phyloP scores from a whole-genome alignment of 2,113 vertebrate genomes.

The Mugil cephalus region DNA sequence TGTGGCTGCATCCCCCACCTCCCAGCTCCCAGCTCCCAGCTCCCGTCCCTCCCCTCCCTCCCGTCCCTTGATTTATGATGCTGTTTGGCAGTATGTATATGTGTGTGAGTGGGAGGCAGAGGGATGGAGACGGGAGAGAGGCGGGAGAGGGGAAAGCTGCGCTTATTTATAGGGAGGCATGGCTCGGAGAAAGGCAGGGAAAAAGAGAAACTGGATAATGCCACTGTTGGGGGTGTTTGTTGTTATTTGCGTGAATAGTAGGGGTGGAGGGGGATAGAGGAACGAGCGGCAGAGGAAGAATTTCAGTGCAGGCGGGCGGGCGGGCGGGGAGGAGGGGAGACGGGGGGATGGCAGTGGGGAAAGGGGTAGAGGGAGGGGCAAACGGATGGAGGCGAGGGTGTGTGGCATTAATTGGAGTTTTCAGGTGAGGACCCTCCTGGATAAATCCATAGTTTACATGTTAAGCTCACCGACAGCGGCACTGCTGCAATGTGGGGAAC shows the following conservation, averaged over 20 bases:
- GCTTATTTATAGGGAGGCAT: constrained; percentile 70
- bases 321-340: constrained; percentile 55
- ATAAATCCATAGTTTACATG: constrained; percentile 43
- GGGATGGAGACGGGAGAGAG: constrained; percentile 68
- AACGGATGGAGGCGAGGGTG: constrained; percentile 51
- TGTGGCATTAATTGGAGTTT: constrained; percentile 70
- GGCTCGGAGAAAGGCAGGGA: constrained; percentile 38
- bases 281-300: constrained; percentile 61
- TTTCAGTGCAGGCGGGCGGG: constrained; percentile 61
- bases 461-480: constrained; percentile 23
- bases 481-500: not conserved
- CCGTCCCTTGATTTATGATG: constrained; percentile 85
- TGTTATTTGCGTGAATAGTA: constrained; percentile 67
- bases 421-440: constrained; percentile 69
- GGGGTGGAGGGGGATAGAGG: constrained; percentile 38
- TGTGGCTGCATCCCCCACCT: constrained; percentile 61
- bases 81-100: constrained; percentile 81
- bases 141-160: constrained; percentile 61
- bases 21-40: not conserved
- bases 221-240: constrained; percentile 64
- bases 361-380: constrained; percentile 64
- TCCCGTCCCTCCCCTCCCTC: constrained; percentile 47
- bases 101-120: constrained; percentile 76
- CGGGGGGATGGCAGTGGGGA: constrained; percentile 60
- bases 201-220: constrained; percentile 50